Evolutionary conservation across 1,140 invertebrate species (phyloP).

Genomic region (Ooceraea biroi): DNA sequence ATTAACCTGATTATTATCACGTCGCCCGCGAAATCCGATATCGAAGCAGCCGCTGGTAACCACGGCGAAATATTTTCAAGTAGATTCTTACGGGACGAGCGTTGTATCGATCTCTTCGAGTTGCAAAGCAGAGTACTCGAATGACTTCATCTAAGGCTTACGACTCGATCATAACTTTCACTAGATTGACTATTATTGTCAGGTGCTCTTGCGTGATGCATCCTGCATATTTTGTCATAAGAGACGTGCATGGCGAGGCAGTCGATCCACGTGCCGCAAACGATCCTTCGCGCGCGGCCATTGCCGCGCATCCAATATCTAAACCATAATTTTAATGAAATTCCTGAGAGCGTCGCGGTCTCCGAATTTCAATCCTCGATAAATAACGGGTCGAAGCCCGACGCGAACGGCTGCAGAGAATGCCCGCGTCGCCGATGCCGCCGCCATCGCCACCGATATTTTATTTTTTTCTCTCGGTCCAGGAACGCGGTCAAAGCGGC

Average conservation of each 20-base stretch:
- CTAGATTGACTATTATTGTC: not conserved
- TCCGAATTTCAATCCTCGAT: slow-evolving; percentile 79
- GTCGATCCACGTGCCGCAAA: slow-evolving; percentile 68
- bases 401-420: slow-evolving; percentile 41
- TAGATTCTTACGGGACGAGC: too few relatives aligned
- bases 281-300: slow-evolving; percentile 69
- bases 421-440: slow-evolving; percentile 6
- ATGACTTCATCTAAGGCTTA: too few relatives aligned
- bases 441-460: slow-evolving; percentile 58
- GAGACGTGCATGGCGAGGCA: not conserved
- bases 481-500: slow-evolving; percentile 68
- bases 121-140: too few relatives aligned
- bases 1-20: slow-evolving; percentile 10
- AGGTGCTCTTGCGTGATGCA: not conserved
- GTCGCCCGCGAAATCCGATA: not conserved
- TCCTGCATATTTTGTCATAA: not conserved
- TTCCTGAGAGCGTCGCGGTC: slow-evolving; percentile 74
- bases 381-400: slow-evolving; percentile 65
- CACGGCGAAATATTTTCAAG: not conserved
- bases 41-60: not conserved
- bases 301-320: slow-evolving; percentile 76
- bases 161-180: too few relatives aligned
- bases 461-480: slow-evolving; percentile 60
- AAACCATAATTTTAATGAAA: slow-evolving; percentile 83
- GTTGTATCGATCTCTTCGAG: too few relatives aligned